These are phyloP conservation scores for Barnardius zonarius DNA, from an alignment of 2,113 vertebrate species.

Conservation along the genomic window DNA sequence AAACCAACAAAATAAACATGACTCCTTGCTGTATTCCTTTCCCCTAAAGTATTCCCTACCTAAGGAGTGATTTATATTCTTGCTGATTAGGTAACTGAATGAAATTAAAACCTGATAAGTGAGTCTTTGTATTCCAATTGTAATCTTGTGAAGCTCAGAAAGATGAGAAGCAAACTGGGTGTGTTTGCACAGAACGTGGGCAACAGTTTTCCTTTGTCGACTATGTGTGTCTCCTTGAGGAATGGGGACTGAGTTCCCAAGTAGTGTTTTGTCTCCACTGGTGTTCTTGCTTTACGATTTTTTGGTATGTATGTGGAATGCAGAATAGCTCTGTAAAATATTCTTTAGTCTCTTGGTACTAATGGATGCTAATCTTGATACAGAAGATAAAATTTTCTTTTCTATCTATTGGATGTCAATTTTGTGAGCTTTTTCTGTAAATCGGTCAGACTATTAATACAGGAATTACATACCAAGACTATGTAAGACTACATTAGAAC, in stretches of 20 bases:
- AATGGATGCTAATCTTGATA: not conserved
- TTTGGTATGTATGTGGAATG: not conserved
- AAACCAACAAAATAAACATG: not conserved
- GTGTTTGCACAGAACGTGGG: not conserved
- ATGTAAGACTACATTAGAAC: not conserved
- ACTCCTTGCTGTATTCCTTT: conserved; percentile 4
- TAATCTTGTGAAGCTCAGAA: not conserved
- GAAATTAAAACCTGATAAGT: conserved; percentile 22
- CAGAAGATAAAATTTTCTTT: not conserved
- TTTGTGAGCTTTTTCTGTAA: not conserved
- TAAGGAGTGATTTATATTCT: conserved; percentile 8
- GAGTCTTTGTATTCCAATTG: not conserved
- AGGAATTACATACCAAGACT: not conserved
- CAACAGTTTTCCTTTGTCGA: rapidly evolving
- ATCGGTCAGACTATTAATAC: not conserved
- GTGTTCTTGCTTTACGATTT: not conserved
- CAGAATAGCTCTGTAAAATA: not conserved
- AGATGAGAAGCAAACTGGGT: not conserved
- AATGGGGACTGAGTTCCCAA: not conserved
- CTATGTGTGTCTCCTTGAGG: not conserved
- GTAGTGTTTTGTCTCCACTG: rapidly evolving
- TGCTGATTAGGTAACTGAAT: conserved; percentile 41
- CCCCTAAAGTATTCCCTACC: not conserved
- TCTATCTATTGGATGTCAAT: not conserved
- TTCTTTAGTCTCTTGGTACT: not conserved